Percentiles rank a stretch among this genome's conserved stretches.
phyloP scores from a whole-genome alignment of 2,888 invertebrate genomes.

The Ferdinandea cuprea region DNA sequence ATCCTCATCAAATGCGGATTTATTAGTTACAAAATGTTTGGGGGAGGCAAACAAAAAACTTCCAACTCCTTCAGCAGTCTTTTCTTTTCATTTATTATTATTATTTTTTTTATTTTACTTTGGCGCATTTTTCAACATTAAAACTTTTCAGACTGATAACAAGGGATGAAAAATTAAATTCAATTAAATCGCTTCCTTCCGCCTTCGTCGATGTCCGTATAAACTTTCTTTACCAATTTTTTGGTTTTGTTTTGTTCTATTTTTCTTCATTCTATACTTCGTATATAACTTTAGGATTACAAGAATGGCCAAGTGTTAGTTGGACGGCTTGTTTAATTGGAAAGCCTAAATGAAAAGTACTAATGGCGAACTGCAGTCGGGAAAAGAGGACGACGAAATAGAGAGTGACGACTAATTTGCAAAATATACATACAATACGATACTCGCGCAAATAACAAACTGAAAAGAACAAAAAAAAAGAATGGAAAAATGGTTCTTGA shows the following conservation, averaged over 20 bases:
- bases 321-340: conserved; percentile 11
- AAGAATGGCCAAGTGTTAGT: background rate
- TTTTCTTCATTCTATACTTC: background rate
- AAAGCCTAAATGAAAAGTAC: conserved; percentile 16
- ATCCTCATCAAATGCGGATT: conserved; percentile 65
- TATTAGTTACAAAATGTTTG: conserved; percentile 42
- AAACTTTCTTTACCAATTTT: conserved; percentile 1
- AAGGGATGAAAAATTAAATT: conserved; percentile 65
- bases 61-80: conserved; percentile 27
- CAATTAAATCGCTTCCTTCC: conserved; percentile 64
- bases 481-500: background rate
- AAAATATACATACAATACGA: conserved; percentile 8
- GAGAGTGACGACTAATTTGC: conserved; percentile 45
- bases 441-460: background rate
- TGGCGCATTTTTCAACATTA: conserved; percentile 36
- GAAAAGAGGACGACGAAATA: conserved; percentile 15
- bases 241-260: conserved; percentile 6
- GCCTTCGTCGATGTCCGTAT: background rate
- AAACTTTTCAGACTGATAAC: conserved; percentile 65
- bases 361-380: conserved; percentile 26
- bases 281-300: background rate
- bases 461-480: conserved; percentile 3
- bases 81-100: background rate
- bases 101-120: conserved; percentile 25
- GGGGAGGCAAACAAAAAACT: conserved; percentile 3